Evolutionary conservation across 2,113 vertebrate species (phyloP), one percentile per base, ranked within the genome.

Genomic region (Eulemur rufifrons): DNA sequence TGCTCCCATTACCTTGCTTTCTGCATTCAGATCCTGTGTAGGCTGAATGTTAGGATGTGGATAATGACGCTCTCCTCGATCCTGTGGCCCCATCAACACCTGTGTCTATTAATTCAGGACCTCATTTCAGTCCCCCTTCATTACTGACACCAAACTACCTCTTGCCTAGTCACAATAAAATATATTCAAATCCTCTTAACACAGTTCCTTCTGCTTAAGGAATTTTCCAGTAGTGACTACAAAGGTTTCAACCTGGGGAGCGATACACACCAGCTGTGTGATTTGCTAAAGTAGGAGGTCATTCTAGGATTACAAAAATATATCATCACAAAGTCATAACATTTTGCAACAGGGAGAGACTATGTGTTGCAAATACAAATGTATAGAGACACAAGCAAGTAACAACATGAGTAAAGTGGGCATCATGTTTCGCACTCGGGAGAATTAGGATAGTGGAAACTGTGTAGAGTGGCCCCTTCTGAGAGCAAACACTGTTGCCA

Each of bases 391-490:
- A 17, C 4, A 66, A 82, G 42, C 3, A 76, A 27, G n/a, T 71
- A 66, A 23, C 4, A 80, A 50, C 87, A 61, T 71, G 21, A 45
- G 37, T 42, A 3, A 54, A 68, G n/a, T 77, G 6, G 17, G 11
- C n/a, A 15, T 37, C 42, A 8, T 8, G 12, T 45, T 34, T 78
- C 4, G 96, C 27, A 17, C 23, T 56, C 3, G 32, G 34, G 25
- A 45, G 23, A 74, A 23, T 11, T 8, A 21, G 76, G 8, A 4
- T 5, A 63, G 2, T 81, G 56, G 64, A 34, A 5, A 37, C 2
- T 23, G 29, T 18, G 61, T 21, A 78, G 3, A 5, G 12, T 1
- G 0, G 8, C 17, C 14, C 20, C 12, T 25, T 66, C 45, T 37
- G 14, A 93, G 8, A 78, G 21, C 34, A 25, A 61, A 54, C 1